Percentiles rank a stretch among this genome's conserved stretches.
Evolutionary conservation across 2,797 vertebrate species (phyloP).

Genomic region (Sebastes taczanowskii): DNA sequence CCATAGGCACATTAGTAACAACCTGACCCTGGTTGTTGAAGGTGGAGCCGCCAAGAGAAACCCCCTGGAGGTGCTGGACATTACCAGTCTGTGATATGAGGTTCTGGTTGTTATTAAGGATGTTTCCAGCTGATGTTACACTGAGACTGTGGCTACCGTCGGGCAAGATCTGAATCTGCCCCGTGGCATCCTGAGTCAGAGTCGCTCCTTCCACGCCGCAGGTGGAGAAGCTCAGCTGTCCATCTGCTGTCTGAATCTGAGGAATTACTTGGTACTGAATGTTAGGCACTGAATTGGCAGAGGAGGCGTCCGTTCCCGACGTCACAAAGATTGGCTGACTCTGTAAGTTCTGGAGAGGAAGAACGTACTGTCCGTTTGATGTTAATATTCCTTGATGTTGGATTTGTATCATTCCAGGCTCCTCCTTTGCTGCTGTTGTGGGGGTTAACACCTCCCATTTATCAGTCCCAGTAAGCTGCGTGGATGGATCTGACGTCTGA

Average conservation of each 20-base stretch:
- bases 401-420: constrained; percentile 96
- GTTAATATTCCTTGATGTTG: constrained; percentile 92
- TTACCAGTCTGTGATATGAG: constrained; percentile 96
- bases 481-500: constrained; percentile 90
- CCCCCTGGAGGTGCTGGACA: constrained; percentile 94
- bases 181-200: constrained; percentile 92
- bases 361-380: constrained; percentile 98
- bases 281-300: constrained; percentile 94
- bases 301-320: constrained; percentile 91
- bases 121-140: constrained; percentile 88
- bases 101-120: constrained; percentile 90
- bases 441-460: constrained; percentile 96
- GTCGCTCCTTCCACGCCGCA: constrained; percentile 89
- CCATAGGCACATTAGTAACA: constrained; percentile 96
- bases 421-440: constrained; percentile 89
- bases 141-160: constrained; percentile 92
- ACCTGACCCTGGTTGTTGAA: constrained; percentile 98
- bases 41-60: constrained; percentile 92
- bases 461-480: constrained; percentile 92
- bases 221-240: constrained; percentile 94
- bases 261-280: constrained; percentile 99
- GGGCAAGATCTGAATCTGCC: constrained; percentile 98
- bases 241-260: constrained; percentile 96
- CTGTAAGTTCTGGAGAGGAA: constrained; percentile 97
- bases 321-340: constrained; percentile 98